phyloP scores from a whole-genome alignment of 2,888 invertebrate species.

The Gymnoscelis rufifasciata region DNA sequence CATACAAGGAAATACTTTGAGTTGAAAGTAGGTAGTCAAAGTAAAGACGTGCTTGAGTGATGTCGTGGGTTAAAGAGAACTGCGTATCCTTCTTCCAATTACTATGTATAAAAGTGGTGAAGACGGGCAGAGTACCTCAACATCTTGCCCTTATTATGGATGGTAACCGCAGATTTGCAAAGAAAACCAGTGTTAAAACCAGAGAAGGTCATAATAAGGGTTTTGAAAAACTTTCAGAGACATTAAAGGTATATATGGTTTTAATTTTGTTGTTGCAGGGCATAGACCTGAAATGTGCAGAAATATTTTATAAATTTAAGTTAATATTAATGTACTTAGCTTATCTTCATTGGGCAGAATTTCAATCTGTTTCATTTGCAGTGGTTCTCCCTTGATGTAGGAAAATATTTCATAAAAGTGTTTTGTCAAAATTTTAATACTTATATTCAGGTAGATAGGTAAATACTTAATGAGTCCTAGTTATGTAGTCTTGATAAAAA shows the following conservation, averaged over 20 bases:
- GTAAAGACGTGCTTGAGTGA: conserved; percentile 6
- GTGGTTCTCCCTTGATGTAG: no score
- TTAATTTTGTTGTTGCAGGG: no score
- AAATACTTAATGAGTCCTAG: no score
- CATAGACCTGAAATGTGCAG: not conserved
- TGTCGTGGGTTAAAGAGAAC: conserved; percentile 88
- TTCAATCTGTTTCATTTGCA: no score
- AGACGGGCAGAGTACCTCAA: conserved; percentile 89
- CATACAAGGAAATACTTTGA: conserved; percentile 1
- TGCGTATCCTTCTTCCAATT: conserved; percentile 87
- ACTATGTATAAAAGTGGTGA: conserved; percentile 84
- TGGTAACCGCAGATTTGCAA: conserved; percentile 96
- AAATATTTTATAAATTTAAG: not conserved
- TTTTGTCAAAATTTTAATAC: no score
- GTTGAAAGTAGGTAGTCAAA: not conserved
- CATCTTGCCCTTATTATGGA: conserved; percentile 99
- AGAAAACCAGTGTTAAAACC: conserved; percentile 85
- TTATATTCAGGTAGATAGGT: no score
- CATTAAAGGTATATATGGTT: conserved; percentile 84
- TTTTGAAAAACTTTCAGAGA: conserved; percentile 89
- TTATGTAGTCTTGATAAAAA: no score
- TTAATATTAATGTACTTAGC: no score
- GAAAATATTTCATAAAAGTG: no score
- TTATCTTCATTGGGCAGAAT: no score
- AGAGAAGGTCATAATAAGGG: conserved; percentile 91